A percentile compares a stretch with the other conserved stretches of the same genome.
Conservation (phyloP, 2,888 invertebrate genomes). For the Ctenicera cuprea region DNA sequence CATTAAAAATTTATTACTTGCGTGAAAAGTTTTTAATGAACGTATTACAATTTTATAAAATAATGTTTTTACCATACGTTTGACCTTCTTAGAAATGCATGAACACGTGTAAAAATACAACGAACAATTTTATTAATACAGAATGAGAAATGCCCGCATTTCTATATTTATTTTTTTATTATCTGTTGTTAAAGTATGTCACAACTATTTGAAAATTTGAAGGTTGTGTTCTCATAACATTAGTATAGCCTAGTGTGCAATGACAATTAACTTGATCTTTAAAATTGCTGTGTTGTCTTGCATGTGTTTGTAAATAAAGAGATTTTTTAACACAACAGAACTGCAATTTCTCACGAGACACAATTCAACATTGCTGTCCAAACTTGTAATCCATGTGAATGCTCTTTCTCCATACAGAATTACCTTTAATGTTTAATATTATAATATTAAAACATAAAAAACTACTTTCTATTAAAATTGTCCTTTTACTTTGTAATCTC, state of each 20-base stretch:
- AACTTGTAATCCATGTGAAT: not conserved
- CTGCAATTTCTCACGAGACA: not conserved
- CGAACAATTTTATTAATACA: too few species aligned
- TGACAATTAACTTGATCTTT: too few species aligned
- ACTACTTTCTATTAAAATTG: conserved; percentile 3
- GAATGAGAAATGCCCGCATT: too few species aligned
- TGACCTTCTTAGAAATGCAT: too few species aligned
- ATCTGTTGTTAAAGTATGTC: too few species aligned
- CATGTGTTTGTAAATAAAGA: not conserved
- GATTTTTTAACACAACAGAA: too few species aligned
- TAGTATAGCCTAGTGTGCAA: too few species aligned
- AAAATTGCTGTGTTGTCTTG: not conserved
- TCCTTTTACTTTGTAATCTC: not conserved
- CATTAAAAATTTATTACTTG: not conserved
- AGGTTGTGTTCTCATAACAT: too few species aligned
- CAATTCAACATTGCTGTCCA: not conserved
- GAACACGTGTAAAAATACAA: too few species aligned
- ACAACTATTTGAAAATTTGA: too few species aligned
- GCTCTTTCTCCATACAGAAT: not conserved
- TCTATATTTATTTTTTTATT: too few species aligned
- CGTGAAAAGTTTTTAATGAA: not conserved
- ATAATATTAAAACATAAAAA: not conserved
- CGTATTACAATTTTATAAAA: not conserved
- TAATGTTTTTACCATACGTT: too few species aligned
- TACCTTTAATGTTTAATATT: not conserved